Evolutionary conservation across 2,888 invertebrate species (phyloP), one percentile per base, ranked within the genome.

Genomic region (Trimorus sp.): DNA sequence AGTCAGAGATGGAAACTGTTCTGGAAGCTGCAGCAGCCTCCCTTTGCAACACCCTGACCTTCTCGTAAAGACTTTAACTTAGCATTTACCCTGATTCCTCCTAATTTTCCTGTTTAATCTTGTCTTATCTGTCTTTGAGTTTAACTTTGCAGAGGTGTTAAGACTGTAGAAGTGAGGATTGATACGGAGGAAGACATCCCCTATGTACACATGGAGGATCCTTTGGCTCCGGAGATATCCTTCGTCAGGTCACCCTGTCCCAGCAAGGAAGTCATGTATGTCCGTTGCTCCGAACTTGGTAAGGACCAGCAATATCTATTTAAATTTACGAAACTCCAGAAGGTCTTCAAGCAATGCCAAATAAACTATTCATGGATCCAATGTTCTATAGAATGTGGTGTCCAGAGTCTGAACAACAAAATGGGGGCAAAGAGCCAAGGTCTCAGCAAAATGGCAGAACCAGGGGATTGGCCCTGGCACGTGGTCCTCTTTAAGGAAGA

Each of bases 391-490:
- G 96, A 95, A 87, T 96, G 96, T 89, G 96, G 96, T 0, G 90
- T 95, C 59, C 94, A 95, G 69, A 94, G 95, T 15, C 58, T 91
- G 7, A 88, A 87, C 11, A 93, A 92, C 0, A 92, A 93, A 60
- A 93, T 92, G 4, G 89, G 90, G 2, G 89, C 89, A 9, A 93
- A 93, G 37, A 92, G 93, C 71, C 92, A 93, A 71, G 93, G 94
- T 0, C 92, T 97, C 79, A 93, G 94, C 48, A 96, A 96, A 87
- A 95, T 96, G 92, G 94, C 97, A 0, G 93, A 93, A 4, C 95
- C 96, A 0, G 97, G 97, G 1, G 97, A 97, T 90, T 97, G 97
- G 97, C 98, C 98, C n/a, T 98, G 98, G 97, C 95, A 97, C 89
- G 96, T 95, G 15, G 95, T 96, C 1, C 93, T 98, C 2, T 94